These are phyloP conservation scores for Micromussa lordhowensis DNA, from an alignment of 92 coral and sea anemone genomes.

Conservation along the genomic window DNA sequence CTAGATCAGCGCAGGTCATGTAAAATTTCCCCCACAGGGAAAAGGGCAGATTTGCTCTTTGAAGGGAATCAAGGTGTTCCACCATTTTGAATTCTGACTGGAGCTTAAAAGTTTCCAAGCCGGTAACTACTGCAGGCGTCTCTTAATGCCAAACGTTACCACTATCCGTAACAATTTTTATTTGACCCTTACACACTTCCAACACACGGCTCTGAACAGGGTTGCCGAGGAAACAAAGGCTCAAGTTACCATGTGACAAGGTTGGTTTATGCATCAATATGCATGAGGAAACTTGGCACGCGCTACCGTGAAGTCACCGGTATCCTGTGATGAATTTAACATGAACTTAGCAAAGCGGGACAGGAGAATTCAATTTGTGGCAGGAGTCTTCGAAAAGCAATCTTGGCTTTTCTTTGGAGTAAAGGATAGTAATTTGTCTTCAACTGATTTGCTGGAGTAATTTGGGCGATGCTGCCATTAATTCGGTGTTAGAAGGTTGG, in stretches of 20 bases:
- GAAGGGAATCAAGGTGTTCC: neutral
- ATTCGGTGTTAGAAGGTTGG: conserved; percentile 3
- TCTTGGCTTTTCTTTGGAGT: neutral
- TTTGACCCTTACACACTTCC: neutral
- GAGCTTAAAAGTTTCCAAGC: neutral
- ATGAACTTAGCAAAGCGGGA: conserved; percentile 36
- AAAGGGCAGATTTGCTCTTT: neutral
- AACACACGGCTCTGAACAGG: conserved; percentile 8
- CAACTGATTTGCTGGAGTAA: neutral
- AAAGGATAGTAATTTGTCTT: neutral
- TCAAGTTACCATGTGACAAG: conserved; percentile 9
- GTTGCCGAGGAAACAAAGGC: conserved; percentile 15
- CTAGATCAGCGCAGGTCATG: neutral
- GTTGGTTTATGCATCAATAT: conserved; percentile 20
- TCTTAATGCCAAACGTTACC: neutral
- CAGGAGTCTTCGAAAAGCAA: conserved; percentile 15
- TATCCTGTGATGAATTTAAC: conserved; percentile 36
- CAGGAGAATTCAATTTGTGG: conserved; percentile 26
- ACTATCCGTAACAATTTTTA: neutral
- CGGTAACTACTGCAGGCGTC: neutral
- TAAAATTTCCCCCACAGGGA: neutral
- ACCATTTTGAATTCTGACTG: neutral
- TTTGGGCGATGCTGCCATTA: conserved; percentile 23
- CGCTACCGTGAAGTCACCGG: conserved; percentile 57
- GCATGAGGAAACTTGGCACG: conserved; percentile 46